A percentile compares a stretch with the other conserved stretches of the same genome.
phyloP scores from a whole-genome alignment of 2,888 invertebrate species.

The Hemaris fuciformis region DNA sequence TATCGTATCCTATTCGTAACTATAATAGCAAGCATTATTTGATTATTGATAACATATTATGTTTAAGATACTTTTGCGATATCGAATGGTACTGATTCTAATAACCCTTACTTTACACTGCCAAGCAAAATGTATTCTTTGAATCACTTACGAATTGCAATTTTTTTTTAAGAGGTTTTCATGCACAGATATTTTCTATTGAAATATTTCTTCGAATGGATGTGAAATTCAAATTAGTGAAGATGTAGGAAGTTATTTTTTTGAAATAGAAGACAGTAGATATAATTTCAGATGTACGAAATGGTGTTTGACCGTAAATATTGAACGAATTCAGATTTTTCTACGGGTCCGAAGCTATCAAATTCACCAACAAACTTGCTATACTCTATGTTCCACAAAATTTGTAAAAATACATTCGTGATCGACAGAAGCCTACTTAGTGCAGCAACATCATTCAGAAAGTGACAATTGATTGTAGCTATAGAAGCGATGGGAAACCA shows the following conservation, averaged over 20 bases:
- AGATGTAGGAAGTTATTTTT: not conserved
- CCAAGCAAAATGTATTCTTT: not conserved
- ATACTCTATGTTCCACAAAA: not conserved
- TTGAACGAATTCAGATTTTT: not conserved
- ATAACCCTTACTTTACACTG: not conserved
- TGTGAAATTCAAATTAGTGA: not conserved
- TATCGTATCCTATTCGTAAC: not conserved
- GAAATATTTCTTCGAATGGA: not conserved
- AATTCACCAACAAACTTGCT: not conserved
- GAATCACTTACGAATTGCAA: not conserved
- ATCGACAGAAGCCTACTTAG: not conserved
- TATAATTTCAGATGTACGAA: not conserved
- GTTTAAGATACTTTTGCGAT: not conserved
- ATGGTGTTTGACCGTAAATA: not conserved
- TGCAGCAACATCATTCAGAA: slow-evolving; percentile 15
- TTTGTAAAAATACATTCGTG: not conserved
- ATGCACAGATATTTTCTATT: not conserved
- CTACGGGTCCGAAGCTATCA: not conserved
- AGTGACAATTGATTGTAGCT: slow-evolving; percentile 17
- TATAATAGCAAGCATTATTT: slow-evolving; percentile 2
- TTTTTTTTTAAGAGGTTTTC: not conserved
- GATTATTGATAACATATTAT: not conserved
- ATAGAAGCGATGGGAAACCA: slow-evolving; percentile 5
- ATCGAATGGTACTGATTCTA: not conserved
- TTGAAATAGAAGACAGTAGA: not conserved